Evolutionary conservation across 2,797 vertebrate species (phyloP).

Genomic region (Anguilla obscura): DNA sequence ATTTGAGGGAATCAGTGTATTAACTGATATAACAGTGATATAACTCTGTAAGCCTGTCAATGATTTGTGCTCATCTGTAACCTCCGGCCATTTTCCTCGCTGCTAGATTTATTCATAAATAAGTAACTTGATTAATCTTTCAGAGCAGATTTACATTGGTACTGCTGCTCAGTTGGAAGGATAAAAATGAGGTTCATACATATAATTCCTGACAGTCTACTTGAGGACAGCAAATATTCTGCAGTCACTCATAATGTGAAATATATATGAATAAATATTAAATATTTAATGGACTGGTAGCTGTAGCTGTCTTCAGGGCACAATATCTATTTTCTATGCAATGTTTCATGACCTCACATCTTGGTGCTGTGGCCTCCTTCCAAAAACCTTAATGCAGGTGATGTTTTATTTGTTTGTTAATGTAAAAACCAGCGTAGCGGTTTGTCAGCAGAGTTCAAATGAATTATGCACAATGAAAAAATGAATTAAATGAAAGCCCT

Average conservation of each 20-base stretch:
- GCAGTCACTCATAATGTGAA: constrained; percentile 84
- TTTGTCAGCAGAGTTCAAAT: constrained; percentile 85
- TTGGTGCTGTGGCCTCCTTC: constrained; percentile 83
- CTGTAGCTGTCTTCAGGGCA: constrained; percentile 82
- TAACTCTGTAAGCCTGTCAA: not conserved
- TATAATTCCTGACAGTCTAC: constrained; percentile 76
- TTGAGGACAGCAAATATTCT: constrained; percentile 78
- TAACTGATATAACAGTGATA: not conserved
- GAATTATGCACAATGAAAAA: constrained; percentile 80
- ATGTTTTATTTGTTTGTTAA: constrained; percentile 88
- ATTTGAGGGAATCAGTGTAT: not conserved
- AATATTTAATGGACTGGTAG: constrained; percentile 86
- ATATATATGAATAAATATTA: constrained; percentile 89
- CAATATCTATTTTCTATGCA: constrained; percentile 85
- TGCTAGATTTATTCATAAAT: constrained; percentile 35
- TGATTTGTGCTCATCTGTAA: constrained; percentile 10
- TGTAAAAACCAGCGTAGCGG: constrained; percentile 84
- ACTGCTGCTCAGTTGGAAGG: not conserved
- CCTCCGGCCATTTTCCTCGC: not conserved
- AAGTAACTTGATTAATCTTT: constrained; percentile 48
- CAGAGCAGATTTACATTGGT: constrained; percentile 45
- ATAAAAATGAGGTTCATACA: constrained; percentile 58
- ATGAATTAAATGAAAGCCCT: constrained; percentile 79
- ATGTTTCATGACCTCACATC: constrained; percentile 83
- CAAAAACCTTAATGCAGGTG: constrained; percentile 83